Conservation (phyloP, 2,888 invertebrate genomes). For the Ceraclea dissimilis region DNA sequence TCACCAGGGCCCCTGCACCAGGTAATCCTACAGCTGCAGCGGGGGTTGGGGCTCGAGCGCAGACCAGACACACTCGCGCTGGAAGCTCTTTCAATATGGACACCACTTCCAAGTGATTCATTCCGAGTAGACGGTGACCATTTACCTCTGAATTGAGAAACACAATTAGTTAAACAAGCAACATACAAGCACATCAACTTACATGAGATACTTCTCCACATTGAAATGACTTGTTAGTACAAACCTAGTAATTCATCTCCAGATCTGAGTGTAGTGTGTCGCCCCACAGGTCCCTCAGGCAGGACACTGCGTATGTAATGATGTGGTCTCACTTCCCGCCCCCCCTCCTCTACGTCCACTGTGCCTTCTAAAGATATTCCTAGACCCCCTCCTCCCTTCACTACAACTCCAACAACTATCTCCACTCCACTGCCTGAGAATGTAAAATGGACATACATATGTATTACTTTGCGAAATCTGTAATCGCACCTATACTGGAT, state of each 20-base stretch:
- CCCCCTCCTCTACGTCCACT: constrained; percentile 95
- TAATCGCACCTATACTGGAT: too few relatives aligned
- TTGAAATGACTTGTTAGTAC: constrained; percentile 24
- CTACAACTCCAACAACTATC: constrained; percentile 47
- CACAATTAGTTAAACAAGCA: too few relatives aligned
- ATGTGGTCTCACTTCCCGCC: constrained; percentile 94
- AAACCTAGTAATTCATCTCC: constrained; percentile 86
- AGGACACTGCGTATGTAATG: constrained; percentile 97
- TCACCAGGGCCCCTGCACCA: constrained; percentile 37
- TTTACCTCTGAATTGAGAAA: constrained; percentile 61
- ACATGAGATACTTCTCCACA: too few relatives aligned
- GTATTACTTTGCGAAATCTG: too few relatives aligned
- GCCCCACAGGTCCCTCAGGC: constrained; percentile 96
- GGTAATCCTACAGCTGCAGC: constrained; percentile 6
- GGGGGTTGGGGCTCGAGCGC: constrained; percentile 50
- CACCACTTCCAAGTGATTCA: constrained; percentile 93
- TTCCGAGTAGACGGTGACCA: constrained; percentile 77
- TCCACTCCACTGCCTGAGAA: constrained; percentile 47
- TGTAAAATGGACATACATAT: neutral
- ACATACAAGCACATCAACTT: too few relatives aligned
- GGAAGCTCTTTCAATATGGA: constrained; percentile 88
- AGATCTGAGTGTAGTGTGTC: constrained; percentile 78
- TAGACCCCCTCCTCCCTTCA: constrained; percentile 80
- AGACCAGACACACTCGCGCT: constrained; percentile 84
- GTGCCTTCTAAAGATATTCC: constrained; percentile 98